A percentile compares a stretch with the other conserved stretches of the same genome.
phyloP scores from a whole-genome alignment of 2,797 vertebrate genomes.

The Pseudochaenichthys georgianus region DNA sequence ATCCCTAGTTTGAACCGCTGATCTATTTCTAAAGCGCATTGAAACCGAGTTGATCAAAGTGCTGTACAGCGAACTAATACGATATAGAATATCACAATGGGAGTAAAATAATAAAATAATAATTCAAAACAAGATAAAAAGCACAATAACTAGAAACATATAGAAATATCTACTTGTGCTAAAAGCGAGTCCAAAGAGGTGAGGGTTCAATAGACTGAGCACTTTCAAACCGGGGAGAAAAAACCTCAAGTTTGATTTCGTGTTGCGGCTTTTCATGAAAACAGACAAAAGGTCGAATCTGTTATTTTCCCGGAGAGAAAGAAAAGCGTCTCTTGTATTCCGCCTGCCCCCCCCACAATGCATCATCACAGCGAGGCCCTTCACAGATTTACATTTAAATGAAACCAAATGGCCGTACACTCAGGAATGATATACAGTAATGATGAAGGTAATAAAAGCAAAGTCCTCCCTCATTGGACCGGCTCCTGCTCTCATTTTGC shows the following conservation, averaged over 20 bases:
- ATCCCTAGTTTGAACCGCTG: no score
- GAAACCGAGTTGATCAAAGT: no score
- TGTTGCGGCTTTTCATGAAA: constrained; percentile 59
- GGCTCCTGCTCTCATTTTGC: constrained; percentile 70
- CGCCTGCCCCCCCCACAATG: constrained; percentile 70
- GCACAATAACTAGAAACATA: no score
- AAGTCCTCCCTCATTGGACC: constrained; percentile 69
- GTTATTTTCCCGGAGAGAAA: constrained; percentile 76
- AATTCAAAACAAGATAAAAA: no score
- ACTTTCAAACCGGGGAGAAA: constrained; percentile 10
- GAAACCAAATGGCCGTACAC: constrained; percentile 85
- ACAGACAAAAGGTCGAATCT: constrained; percentile 75
- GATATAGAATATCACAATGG: no score
- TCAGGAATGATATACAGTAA: constrained; percentile 84
- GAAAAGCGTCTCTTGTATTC: constrained; percentile 71
- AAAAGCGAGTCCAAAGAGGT: no score
- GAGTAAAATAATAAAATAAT: no score
- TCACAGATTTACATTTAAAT: constrained; percentile 89
- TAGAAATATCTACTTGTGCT: no score
- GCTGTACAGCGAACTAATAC: no score
- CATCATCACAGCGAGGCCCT: constrained; percentile 77
- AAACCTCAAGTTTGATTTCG: constrained; percentile 33
- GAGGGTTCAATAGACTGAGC: no score
- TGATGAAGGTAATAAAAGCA: constrained; percentile 83
- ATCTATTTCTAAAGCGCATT: no score